Conservation (phyloP, 2,888 invertebrate genomes). For the Protonemura montana region DNA sequence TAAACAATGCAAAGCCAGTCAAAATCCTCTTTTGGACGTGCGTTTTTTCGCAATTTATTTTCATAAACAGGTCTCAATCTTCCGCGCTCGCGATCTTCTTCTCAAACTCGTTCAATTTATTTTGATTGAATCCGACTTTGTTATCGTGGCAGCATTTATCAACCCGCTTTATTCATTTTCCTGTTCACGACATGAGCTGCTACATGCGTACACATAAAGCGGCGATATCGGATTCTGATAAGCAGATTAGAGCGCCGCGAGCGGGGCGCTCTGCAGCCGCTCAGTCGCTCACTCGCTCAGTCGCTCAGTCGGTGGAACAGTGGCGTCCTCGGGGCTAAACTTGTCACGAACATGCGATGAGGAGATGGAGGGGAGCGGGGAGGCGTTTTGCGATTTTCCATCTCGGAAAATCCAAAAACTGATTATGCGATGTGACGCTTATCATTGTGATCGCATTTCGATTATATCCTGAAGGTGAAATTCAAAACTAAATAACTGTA, state of each 20-base stretch:
- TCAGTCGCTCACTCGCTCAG: no score
- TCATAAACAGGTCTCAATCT: neutral
- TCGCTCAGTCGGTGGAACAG: neutral
- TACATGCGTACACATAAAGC: neutral
- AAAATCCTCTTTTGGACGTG: neutral
- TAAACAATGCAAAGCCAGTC: neutral
- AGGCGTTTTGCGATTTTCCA: no score
- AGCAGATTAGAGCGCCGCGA: neutral
- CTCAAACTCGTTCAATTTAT: neutral
- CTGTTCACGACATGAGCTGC: neutral
- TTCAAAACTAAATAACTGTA: no score
- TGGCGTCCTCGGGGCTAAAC: neutral
- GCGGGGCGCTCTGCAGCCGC: no score
- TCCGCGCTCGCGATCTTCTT: neutral
- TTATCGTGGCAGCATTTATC: neutral
- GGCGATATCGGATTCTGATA: slow-evolving; percentile 4
- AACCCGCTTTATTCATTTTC: slow-evolving; percentile 4
- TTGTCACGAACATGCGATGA: neutral
- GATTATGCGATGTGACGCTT: no score
- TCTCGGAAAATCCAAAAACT: no score
- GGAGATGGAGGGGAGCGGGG: no score
- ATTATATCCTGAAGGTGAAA: no score
- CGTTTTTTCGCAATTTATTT: neutral
- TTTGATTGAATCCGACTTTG: slow-evolving; percentile 7
- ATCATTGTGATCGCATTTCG: no score